Percentiles rank a stretch among this genome's conserved stretches.
phyloP scores from a whole-genome alignment of 2,888 invertebrate genomes.

The Acanthococcus lagerstroemiae region DNA sequence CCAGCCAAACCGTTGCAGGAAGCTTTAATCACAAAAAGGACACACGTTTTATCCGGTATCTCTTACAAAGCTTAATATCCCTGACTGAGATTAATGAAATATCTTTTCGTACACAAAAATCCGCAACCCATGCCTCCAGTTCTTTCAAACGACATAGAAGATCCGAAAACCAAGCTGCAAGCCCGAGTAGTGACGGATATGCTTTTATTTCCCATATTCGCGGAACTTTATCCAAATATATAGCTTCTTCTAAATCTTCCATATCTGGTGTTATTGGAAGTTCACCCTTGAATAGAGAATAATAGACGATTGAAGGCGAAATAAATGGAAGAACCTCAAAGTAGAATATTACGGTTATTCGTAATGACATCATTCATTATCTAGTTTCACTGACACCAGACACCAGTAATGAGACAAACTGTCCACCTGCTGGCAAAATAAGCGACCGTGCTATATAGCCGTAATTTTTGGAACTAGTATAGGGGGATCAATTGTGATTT shows the following conservation, averaged over 20 bases:
- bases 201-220: slow-evolving; percentile 73
- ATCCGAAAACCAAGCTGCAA: slow-evolving; percentile 82
- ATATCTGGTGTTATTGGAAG: slow-evolving; percentile 84
- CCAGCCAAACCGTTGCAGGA: slow-evolving; percentile 83
- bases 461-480: no score
- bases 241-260: slow-evolving; percentile 72
- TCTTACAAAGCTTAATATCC: not conserved
- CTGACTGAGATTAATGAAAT: not conserved
- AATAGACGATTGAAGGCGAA: no score
- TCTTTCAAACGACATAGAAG: slow-evolving; percentile 67
- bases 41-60: not conserved
- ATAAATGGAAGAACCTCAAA: not conserved
- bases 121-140: slow-evolving; percentile 76
- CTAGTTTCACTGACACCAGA: no score
- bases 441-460: no score
- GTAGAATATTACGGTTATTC: not conserved
- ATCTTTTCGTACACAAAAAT: slow-evolving; percentile 56
- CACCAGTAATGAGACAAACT: no score
- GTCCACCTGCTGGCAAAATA: no score
- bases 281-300: slow-evolving; percentile 57
- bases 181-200: slow-evolving; percentile 73
- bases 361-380: no score
- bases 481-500: no score
- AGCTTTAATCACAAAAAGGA: slow-evolving; percentile 51
- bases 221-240: slow-evolving; percentile 88